Conservation (phyloP, 2,113 vertebrate species). For the Corydoras maculifer region DNA sequence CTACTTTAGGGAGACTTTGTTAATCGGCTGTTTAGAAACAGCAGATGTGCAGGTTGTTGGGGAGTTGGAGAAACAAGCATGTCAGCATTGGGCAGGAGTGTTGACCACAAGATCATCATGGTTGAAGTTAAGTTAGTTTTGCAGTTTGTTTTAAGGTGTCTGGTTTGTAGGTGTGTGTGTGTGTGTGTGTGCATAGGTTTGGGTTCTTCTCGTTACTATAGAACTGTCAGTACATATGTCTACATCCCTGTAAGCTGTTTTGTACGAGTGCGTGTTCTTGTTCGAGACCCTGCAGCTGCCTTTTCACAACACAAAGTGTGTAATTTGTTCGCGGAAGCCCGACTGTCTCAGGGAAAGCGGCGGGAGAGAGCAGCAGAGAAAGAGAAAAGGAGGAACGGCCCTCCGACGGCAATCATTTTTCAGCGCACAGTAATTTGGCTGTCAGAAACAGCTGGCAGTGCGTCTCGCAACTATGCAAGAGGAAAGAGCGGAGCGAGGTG, state of each 20-base stretch:
- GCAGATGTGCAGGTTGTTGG: conserved; percentile 31
- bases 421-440: conserved; percentile 63
- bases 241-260: too few species aligned
- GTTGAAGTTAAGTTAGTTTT: too few species aligned
- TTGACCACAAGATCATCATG: too few species aligned
- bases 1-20: conserved; percentile 21
- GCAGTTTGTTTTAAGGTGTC: background rate
- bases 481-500: conserved; percentile 30
- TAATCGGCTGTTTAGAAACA: conserved; percentile 45
- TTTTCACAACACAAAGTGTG: conserved; percentile 46
- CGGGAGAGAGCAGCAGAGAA: background rate
- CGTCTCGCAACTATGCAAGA: conserved; percentile 62
- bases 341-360: conserved; percentile 48
- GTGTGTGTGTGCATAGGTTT: conserved; percentile 50
- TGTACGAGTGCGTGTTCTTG: too few species aligned
- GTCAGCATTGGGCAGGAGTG: too few species aligned
- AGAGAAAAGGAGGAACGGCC: conserved; percentile 46
- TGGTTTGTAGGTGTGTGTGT: conserved; percentile 45
- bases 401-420: conserved; percentile 62
- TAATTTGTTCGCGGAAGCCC: conserved; percentile 54
- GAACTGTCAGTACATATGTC: too few species aligned
- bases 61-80: conserved; percentile 63
- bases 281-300: conserved; percentile 33
- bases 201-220: background rate
- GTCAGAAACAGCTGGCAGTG: conserved; percentile 67